These are phyloP conservation scores for Cryptoleucopteryx plumbea DNA, from an alignment of 2,113 vertebrate genomes.

Conservation along the genomic window DNA sequence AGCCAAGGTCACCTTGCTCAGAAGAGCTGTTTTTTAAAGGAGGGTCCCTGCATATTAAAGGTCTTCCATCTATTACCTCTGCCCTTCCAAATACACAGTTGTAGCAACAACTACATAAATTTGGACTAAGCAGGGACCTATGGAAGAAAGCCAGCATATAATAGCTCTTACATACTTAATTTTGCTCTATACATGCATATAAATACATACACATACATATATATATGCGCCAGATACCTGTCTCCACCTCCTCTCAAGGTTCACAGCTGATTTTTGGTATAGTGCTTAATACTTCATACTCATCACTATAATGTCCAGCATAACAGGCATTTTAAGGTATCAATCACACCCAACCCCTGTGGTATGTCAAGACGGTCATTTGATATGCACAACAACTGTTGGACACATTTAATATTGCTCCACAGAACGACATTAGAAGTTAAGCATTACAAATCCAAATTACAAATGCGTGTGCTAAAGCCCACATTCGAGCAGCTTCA, in stretches of 20 bases:
- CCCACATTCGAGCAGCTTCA: accelerated
- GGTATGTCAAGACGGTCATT: background rate
- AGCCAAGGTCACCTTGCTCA: constrained; percentile 1
- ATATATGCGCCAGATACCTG: background rate
- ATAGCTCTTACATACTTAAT: background rate
- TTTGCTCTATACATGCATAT: background rate
- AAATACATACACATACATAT: background rate
- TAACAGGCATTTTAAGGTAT: background rate
- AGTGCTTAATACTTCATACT: background rate
- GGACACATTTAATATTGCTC: background rate
- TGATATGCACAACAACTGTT: background rate
- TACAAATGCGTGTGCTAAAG: background rate
- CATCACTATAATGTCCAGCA: accelerated
- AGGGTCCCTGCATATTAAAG: background rate
- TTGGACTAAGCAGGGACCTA: background rate
- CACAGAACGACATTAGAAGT: background rate
- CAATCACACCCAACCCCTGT: background rate
- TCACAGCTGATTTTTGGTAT: background rate
- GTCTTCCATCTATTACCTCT: background rate
- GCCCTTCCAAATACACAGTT: background rate
- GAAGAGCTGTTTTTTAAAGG: background rate
- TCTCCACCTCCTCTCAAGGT: background rate
- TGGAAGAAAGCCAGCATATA: background rate
- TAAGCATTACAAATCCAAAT: background rate
- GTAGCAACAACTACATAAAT: background rate